These are phyloP conservation scores for Varanus salvator DNA, from an alignment of 2,113 vertebrate genomes.

Conservation along the genomic window DNA sequence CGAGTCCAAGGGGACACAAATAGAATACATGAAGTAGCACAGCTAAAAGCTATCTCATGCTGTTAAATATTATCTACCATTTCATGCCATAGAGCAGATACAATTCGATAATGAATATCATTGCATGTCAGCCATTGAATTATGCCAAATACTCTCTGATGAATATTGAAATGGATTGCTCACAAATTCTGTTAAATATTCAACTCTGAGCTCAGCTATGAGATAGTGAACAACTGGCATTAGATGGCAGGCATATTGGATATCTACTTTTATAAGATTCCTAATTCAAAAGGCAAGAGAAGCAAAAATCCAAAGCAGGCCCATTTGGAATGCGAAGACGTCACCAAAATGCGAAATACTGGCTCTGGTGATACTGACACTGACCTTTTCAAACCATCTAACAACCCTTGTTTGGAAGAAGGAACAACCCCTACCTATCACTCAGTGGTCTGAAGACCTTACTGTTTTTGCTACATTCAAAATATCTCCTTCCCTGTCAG, in stretches of 20 bases:
- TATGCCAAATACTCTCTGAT: not conserved
- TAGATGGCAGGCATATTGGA: not conserved
- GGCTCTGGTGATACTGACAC: too few species aligned
- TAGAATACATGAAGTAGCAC: not conserved
- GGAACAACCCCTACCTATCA: too few species aligned
- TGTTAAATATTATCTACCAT: not conserved
- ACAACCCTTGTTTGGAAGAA: too few species aligned
- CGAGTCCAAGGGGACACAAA: not conserved
- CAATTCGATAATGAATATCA: not conserved
- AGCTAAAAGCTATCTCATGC: not conserved
- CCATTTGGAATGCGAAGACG: too few species aligned
- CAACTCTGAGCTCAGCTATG: not conserved
- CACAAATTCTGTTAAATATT: not conserved
- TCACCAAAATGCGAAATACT: too few species aligned
- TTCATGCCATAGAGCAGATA: not conserved
- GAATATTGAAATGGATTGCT: not conserved
- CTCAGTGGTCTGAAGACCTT: too few species aligned
- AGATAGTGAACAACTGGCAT: not conserved
- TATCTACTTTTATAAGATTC: not conserved
- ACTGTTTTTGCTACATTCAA: too few species aligned
- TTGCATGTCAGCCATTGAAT: not conserved
- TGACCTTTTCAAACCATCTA: too few species aligned
- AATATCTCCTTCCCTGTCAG: too few species aligned
- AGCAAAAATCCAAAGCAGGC: too few species aligned
- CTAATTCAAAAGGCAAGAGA: not conserved